Conservation (phyloP, 2,888 invertebrate genomes). For the Sinodicranocentrus sp. region DNA sequence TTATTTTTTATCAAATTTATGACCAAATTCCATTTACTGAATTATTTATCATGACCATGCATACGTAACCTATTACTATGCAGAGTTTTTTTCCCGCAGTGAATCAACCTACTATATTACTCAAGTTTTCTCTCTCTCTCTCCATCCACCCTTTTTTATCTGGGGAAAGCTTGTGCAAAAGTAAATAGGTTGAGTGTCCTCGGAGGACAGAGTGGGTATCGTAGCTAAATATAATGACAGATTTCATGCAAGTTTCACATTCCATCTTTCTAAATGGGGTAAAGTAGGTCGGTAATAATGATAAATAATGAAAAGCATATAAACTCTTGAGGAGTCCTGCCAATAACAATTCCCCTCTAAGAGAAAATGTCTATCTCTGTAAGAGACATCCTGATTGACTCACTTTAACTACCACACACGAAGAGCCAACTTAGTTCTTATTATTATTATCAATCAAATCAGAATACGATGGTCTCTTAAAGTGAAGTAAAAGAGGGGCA, state of each 20-base stretch:
- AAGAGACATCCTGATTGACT: background rate
- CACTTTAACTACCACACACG: background rate
- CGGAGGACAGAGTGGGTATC: no score
- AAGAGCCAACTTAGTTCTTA: background rate
- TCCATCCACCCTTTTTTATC: no score
- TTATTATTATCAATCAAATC: constrained; percentile 42
- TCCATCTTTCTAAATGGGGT: no score
- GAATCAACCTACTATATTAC: no score
- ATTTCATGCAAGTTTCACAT: no score
- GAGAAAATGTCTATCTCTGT: background rate
- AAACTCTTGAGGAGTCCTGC: background rate
- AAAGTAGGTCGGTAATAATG: constrained; percentile 24
- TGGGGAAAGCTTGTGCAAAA: no score
- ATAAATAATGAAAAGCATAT: constrained; percentile 27
- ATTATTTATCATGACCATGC: background rate
- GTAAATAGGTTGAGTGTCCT: no score
- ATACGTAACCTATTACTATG: background rate
- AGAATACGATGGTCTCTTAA: constrained; percentile 10
- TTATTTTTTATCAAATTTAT: background rate
- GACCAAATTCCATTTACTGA: background rate
- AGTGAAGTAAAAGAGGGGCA: constrained; percentile 23
- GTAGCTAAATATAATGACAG: no score
- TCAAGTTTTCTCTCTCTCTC: background rate
- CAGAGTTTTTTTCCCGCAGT: background rate
- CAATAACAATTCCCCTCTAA: constrained; percentile 28